These are phyloP conservation scores for Euura saliciscinereae DNA, from an alignment of 1,140 invertebrate species.

Conservation along the genomic window DNA sequence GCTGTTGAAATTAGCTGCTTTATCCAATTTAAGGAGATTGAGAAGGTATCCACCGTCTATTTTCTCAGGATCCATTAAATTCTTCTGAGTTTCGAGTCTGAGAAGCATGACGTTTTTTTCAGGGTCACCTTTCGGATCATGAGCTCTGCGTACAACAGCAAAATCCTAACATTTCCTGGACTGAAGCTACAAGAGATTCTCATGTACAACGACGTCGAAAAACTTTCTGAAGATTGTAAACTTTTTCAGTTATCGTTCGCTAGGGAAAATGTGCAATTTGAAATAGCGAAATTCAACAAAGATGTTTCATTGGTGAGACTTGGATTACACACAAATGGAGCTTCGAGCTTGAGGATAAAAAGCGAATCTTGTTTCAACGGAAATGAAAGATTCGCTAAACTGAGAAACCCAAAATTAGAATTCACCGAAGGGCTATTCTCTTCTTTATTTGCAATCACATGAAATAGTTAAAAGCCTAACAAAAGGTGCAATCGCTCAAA, in stretches of 20 bases:
- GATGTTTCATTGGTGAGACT: slow-evolving; percentile 34
- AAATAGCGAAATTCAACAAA: slow-evolving; percentile 39
- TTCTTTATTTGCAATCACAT: too few species aligned
- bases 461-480: too few species aligned
- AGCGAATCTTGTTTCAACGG: too few species aligned
- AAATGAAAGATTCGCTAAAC: too few species aligned
- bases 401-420: too few species aligned
- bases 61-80: neutral
- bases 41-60: slow-evolving; percentile 52
- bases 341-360: too few species aligned
- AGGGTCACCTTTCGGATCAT: slow-evolving; percentile 61
- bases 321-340: slow-evolving; percentile 1
- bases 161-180: slow-evolving; percentile 57
- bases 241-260: slow-evolving; percentile 35
- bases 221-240: slow-evolving; percentile 40
- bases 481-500: slow-evolving; percentile 10
- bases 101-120: slow-evolving; percentile 31
- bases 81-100: slow-evolving; percentile 4
- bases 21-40: slow-evolving; percentile 56
- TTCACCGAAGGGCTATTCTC: too few species aligned
- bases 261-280: slow-evolving; percentile 42
- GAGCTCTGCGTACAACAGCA: slow-evolving; percentile 63
- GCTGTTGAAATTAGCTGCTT: slow-evolving; percentile 55
- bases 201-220: slow-evolving; percentile 40
- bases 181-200: slow-evolving; percentile 43